Base-by-base conservation (phyloP, 2,888 invertebrate genomes). In the Microctonus hyperodae region DNA sequence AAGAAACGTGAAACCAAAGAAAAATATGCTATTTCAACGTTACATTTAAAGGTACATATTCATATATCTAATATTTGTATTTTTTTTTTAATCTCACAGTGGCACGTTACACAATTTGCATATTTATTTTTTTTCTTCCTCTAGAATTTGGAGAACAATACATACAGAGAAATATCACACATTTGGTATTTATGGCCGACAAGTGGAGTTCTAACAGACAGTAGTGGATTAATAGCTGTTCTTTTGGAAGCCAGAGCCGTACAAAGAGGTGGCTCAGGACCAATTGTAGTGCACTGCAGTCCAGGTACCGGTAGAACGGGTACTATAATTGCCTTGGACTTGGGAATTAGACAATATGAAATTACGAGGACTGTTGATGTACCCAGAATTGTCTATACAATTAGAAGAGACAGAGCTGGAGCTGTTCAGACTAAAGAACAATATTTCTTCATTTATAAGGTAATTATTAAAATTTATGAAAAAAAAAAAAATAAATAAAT, bases 141-240 rank as follows among this genome's bases (percentile, higher is more conserved):
- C 50, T 80, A 89, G 89, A 93, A 94, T 83, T 86, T 92, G 84
- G 88, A 90, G 72, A 92, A 92, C 55, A 93, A 94, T 82, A 91
- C 92, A 69, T 92, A 93, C 88, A 86, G 96, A 51, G 96, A 97
- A 83, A 88, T 97, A 64, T 93, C 91, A 0, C 97, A 97, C 79
- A 90, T 96, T 78, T 97, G 97, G 96, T 96, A 95, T 86, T 90
- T 94, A 79, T 97, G 97, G 97, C 96, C 97, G 0, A 88, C 90
- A n/a, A 90, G 91, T 70, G 95, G 95, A 0, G 92, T 93, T 0
- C 96, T 96, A 1, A 88, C 89, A 7, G 95, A 96, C 77, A 91
- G 91, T 61, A 90, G 92, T 61, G 92, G 94, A 0, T 87, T 97
- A 56, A 92, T 96, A 57, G 93, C 95, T 62, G 94, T 96, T 85